Evolutionary conservation across 1,140 invertebrate genomes (phyloP), one percentile per base, ranked within the genome.

Genomic region (Sitophilus oryzae): DNA sequence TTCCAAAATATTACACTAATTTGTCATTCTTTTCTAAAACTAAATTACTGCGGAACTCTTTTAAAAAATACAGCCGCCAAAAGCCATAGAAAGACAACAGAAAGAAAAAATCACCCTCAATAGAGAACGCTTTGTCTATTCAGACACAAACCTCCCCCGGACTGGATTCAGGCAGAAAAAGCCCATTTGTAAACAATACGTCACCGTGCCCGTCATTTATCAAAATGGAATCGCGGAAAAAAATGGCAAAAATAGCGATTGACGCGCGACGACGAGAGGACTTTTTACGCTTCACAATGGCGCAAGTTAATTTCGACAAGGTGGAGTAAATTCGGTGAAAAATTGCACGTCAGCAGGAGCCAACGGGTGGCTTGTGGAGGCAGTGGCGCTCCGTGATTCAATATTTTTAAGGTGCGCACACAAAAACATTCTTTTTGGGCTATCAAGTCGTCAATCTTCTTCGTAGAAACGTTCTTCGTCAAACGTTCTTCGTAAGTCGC

Each of bases 291-390:
- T 30, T 1, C 46, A 48, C 46, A 48, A 48, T 48, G 18, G 46
- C 10, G 46, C 16, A 48, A 48, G 30, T 48, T 48, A 48, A 48
- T 48, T 30, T 48, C 46, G 46, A 48, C 46, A 48, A 48, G 46
- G 46, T 48, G 34, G 46, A 48, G 30, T 48, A 35, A 48, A 48
- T 48, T 48, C 34, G 35, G 46, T 48, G 35, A 48, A 48, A 48
- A 48, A 48, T 48, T 48, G 19, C 34, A 15, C 34, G 46, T 48
- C 46, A 37, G 30, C 16, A 16, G 44, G 23, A 15, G 22, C 10
- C 15, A 11, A n/a, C n/a, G 21, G 44, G 21, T 22, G 44, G 23
- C 15, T 14, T 1, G n/a, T 20, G 10, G 14, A 20, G 16, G 21
- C n/a, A 1, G 20, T 10, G n/a, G 20, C n/a, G 14, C 18, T 41